Base-by-base conservation (phyloP, 2,113 vertebrate genomes). In the Vulpes lagopus region DNA sequence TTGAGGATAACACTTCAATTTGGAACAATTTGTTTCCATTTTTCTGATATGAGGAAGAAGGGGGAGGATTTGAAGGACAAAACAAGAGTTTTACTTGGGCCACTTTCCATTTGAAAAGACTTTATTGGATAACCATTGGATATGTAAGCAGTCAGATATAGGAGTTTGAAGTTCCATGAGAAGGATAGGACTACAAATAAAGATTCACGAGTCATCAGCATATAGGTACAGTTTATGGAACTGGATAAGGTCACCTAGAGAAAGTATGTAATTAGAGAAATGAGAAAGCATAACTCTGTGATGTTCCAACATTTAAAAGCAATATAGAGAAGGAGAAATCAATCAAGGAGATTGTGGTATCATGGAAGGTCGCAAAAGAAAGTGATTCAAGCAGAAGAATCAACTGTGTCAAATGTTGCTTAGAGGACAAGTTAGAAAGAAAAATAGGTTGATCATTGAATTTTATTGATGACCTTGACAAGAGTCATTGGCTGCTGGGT, bases 301-400 rank as follows among this genome's bases (percentile, higher is more conserved):
- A 49, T 92, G 23, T 92, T 27, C 30, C 15, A 53, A 92, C 38
- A 81, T 30, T 81, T 90, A 90, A 97, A 93, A 32, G 38, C 73
- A 69, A 96, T 38, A 27, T n/a, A 73, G 32, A 38, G 35, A 81
- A 91, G 25, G 15, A 71, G 5, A 30, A 84, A 57, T 6, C 35
- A 88, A 79, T 38, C 32, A 74, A 96, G 30, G 62, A 86, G 17
- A 74, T 43, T 64, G 14, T 38, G 38, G 11, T 53, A 43, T 49
- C 35, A 51, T 16, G 16, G 32, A 89, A 92, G 59, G 17, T 8
- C 74, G 81, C 51, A 89, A 55, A 53, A 85, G 49, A 51, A 96
- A 85, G 10, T 67, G 38, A 94, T 74, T 73, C 30, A 27, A 92
- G 38, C 57, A 91, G 43, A 16, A 49, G 4, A 19, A 81, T 49